Conservation (phyloP, 2,113 vertebrate genomes). For the Pedetes capensis region DNA sequence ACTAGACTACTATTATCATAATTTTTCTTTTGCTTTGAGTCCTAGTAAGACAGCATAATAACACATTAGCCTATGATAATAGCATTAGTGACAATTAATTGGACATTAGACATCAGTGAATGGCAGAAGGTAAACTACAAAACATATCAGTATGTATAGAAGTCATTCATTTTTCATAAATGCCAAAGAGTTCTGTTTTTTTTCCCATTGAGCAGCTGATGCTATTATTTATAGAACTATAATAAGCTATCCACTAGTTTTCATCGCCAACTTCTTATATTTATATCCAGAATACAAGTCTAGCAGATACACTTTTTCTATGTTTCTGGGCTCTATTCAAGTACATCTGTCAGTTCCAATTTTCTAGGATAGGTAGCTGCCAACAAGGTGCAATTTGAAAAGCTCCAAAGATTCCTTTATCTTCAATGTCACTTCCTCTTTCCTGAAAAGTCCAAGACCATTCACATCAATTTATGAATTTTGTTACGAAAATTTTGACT, state of each 20-base stretch:
- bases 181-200: slow-evolving; percentile 44
- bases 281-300: slow-evolving; percentile 16
- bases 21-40: slow-evolving; percentile 5
- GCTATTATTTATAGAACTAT: slow-evolving; percentile 62
- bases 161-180: slow-evolving; percentile 73
- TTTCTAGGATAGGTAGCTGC: neutral
- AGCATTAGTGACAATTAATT: neutral
- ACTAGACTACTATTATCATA: slow-evolving; percentile 2
- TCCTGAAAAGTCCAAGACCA: neutral
- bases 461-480: neutral
- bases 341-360: neutral
- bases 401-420: neutral
- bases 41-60: neutral
- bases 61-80: neutral
- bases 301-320: slow-evolving; percentile 1
- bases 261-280: neutral
- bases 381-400: neutral
- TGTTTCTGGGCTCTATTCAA: slow-evolving; percentile 15
- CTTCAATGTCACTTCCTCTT: neutral
- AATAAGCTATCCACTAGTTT: slow-evolving; percentile 48
- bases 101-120: slow-evolving; percentile 47
- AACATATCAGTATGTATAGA: slow-evolving; percentile 16
- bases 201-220: slow-evolving; percentile 21
- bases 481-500: neutral
- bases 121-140: slow-evolving; percentile 28